phyloP scores from a whole-genome alignment of 1,140 invertebrate genomes.

The Macrobrachium nipponense region DNA sequence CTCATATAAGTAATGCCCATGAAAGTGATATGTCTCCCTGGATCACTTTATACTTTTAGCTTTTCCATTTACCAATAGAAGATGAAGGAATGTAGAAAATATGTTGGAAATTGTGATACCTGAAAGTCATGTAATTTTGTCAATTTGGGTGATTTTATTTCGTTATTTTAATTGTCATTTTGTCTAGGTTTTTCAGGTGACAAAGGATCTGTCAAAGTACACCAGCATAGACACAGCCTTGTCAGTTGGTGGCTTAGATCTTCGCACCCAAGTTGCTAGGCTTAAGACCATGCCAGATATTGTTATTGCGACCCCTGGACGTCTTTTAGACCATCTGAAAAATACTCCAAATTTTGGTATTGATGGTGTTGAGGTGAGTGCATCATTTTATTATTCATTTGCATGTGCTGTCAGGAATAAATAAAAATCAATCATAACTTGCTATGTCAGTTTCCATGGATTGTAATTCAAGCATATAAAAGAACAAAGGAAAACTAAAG shows the following conservation, averaged over 20 bases:
- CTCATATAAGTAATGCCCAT: too few species aligned
- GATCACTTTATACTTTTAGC: too few species aligned
- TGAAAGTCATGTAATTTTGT: too few species aligned
- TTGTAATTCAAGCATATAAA: too few species aligned
- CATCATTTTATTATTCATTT: background rate
- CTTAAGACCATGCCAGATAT: slow-evolving; percentile 89
- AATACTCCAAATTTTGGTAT: slow-evolving; percentile 94
- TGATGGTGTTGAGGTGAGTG: slow-evolving; percentile 86
- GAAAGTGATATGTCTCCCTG: too few species aligned
- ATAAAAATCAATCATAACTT: background rate
- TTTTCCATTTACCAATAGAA: slow-evolving; percentile 63
- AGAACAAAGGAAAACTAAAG: too few species aligned
- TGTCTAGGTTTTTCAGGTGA: slow-evolving; percentile 88
- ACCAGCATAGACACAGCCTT: slow-evolving; percentile 83
- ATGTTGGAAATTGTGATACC: too few species aligned
- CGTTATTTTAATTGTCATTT: background rate
- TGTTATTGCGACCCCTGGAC: slow-evolving; percentile 97
- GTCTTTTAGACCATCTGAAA: slow-evolving; percentile 96
- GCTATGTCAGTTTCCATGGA: too few species aligned
- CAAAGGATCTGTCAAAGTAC: slow-evolving; percentile 89
- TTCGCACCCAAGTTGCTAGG: slow-evolving; percentile 75
- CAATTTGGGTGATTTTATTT: background rate
- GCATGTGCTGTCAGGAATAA: background rate
- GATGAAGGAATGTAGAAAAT: background rate
- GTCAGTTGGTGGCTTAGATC: slow-evolving; percentile 92